phyloP scores from a whole-genome alignment of 2,888 invertebrate genomes.

The Platycnemis pennipes region DNA sequence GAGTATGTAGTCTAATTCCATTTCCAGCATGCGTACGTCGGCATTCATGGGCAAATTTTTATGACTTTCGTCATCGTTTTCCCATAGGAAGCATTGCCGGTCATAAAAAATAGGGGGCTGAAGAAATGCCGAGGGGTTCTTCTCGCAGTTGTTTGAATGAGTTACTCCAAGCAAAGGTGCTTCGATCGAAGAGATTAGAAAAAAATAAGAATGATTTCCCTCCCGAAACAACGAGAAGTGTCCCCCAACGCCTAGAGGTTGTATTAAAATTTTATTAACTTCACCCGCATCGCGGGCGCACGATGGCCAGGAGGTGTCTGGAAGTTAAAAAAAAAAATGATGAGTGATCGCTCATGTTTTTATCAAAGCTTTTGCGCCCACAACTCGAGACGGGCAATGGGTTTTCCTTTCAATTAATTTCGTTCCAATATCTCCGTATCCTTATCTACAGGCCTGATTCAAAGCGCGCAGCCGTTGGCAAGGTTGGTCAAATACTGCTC shows the following conservation, averaged over 20 bases:
- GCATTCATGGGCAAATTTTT: slow-evolving; percentile 53
- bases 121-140: neutral
- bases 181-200: neutral
- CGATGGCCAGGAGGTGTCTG: neutral
- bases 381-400: neutral
- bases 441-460: neutral
- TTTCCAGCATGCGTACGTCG: slow-evolving; percentile 8
- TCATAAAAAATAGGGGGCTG: slow-evolving; percentile 8
- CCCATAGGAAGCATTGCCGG: slow-evolving; percentile 26
- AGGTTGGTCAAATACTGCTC: slow-evolving; percentile 5
- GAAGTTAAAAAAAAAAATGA: neutral
- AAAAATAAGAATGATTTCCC: neutral
- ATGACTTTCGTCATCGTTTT: slow-evolving; percentile 51
- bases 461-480: slow-evolving; percentile 25
- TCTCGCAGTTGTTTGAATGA: slow-evolving; percentile 30
- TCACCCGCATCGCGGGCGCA: neutral
- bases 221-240: neutral
- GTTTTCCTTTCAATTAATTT: slow-evolving; percentile 22
- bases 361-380: slow-evolving; percentile 5
- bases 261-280: neutral
- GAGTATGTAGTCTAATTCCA: slow-evolving; percentile 15
- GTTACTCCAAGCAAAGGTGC: slow-evolving; percentile 19
- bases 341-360: slow-evolving; percentile 6
- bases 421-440: neutral
- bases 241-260: neutral